Evolutionary conservation across 2,113 vertebrate species (phyloP).

Genomic region (Cynopterus brachyotis): DNA sequence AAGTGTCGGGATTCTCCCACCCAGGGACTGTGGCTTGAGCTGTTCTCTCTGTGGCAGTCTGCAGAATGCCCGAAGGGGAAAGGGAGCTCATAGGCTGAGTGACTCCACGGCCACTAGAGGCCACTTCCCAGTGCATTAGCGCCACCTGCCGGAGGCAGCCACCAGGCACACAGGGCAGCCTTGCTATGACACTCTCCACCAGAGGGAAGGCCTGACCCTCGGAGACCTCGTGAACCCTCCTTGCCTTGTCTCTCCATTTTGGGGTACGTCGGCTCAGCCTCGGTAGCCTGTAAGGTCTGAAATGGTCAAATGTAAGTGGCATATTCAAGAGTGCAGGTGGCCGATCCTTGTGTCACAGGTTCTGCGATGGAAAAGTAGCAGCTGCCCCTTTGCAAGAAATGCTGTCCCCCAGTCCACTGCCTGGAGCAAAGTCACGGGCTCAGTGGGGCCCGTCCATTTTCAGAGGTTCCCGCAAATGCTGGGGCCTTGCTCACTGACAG

Average conservation of each 20-base stretch:
- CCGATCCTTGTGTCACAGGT: too few relatives aligned
- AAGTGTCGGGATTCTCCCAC: not conserved
- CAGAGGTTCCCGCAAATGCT: not conserved
- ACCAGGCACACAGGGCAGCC: not conserved
- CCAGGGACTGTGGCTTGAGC: not conserved
- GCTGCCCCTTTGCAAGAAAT: not conserved
- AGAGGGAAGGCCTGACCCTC: not conserved
- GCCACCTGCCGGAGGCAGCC: constrained; percentile 43
- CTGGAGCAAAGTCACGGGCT: not conserved
- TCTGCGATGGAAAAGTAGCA: not conserved
- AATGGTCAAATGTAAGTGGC: not conserved
- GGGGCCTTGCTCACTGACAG: not conserved
- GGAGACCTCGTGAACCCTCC: not conserved
- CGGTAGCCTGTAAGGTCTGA: not conserved
- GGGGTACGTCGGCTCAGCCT: not conserved
- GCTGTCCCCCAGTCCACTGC: not conserved
- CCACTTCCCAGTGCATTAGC: not conserved
- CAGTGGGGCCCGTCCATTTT: accelerated
- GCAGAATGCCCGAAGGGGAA: not conserved
- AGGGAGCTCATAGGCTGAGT: not conserved
- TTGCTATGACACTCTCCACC: not conserved
- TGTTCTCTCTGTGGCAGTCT: accelerated
- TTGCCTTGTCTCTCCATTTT: not conserved
- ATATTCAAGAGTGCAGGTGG: not conserved
- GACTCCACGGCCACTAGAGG: not conserved